Percentiles rank a stretch among this genome's conserved stretches.
These are phyloP conservation scores for Dermochelys coriacea DNA, from an alignment of 2,797 vertebrate species.

Conservation along the genomic window DNA sequence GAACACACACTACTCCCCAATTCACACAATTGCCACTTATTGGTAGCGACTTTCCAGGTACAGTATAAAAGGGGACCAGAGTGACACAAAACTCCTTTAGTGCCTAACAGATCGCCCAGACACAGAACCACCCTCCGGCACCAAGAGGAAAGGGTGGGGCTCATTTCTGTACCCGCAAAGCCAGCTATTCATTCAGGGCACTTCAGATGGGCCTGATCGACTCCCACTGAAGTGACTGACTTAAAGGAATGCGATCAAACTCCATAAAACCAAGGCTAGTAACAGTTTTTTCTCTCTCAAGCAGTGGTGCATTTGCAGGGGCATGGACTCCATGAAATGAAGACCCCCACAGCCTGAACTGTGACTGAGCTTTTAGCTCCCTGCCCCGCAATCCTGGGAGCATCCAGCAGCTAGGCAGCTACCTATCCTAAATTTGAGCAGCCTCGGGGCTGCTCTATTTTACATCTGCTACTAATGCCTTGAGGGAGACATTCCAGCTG, in stretches of 20 bases:
- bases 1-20: conserved; percentile 17
- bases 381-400: background rate
- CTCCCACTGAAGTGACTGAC: background rate
- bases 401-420: background rate
- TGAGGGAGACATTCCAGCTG: background rate
- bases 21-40: background rate
- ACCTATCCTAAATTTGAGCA: background rate
- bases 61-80: background rate
- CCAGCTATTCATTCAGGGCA: fast-evolving
- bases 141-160: background rate
- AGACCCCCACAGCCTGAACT: no score
- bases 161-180: fast-evolving
- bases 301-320: background rate
- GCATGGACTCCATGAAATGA: no score
- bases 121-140: fast-evolving
- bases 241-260: background rate
- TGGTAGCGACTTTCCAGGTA: background rate
- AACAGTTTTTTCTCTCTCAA: background rate
- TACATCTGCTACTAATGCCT: background rate
- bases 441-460: background rate
- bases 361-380: background rate
- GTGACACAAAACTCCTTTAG: fast-evolving
- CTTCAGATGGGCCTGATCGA: background rate
- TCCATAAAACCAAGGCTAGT: background rate
- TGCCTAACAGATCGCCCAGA: fast-evolving